These are phyloP conservation scores for Nibea coibor DNA, from an alignment of 2,113 vertebrate species.

Conservation along the genomic window DNA sequence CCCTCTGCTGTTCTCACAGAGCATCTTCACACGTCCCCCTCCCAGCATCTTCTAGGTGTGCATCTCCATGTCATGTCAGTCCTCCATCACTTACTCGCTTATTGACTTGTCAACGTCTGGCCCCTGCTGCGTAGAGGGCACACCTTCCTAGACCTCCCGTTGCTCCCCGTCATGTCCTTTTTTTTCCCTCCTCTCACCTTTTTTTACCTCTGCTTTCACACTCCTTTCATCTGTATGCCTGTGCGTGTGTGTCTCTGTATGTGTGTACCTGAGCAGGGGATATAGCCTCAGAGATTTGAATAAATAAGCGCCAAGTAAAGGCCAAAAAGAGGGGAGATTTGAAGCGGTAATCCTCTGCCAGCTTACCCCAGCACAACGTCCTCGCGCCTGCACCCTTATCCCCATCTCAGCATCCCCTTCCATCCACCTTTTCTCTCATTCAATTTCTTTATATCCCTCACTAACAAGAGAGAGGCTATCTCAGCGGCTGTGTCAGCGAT, in stretches of 20 bases:
- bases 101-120: slow-evolving; percentile 51
- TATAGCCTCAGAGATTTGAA: slow-evolving; percentile 49
- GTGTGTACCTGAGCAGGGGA: background rate
- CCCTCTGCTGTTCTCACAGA: background rate
- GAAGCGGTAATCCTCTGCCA: slow-evolving; percentile 61
- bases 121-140: slow-evolving; percentile 30
- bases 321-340: slow-evolving; percentile 55
- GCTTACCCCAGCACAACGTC: slow-evolving; percentile 66
- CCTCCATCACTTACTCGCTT: slow-evolving; percentile 24
- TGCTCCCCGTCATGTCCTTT: slow-evolving; percentile 25
- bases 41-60: background rate
- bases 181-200: background rate
- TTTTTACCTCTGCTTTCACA: slow-evolving; percentile 25
- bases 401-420: slow-evolving; percentile 65
- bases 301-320: slow-evolving; percentile 66
- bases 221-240: background rate
- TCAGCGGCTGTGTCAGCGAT: slow-evolving; percentile 75
- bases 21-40: slow-evolving; percentile 13
- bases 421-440: slow-evolving; percentile 48
- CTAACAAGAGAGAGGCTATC: slow-evolving; percentile 66
- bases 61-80: slow-evolving; percentile 12
- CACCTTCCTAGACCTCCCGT: slow-evolving; percentile 25
- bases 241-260: background rate
- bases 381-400: slow-evolving; percentile 52
- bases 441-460: slow-evolving; percentile 64